These are phyloP conservation scores for Pocillopora verrucosa DNA, from an alignment of 64 coral and sea anemone genomes.

Conservation along the genomic window DNA sequence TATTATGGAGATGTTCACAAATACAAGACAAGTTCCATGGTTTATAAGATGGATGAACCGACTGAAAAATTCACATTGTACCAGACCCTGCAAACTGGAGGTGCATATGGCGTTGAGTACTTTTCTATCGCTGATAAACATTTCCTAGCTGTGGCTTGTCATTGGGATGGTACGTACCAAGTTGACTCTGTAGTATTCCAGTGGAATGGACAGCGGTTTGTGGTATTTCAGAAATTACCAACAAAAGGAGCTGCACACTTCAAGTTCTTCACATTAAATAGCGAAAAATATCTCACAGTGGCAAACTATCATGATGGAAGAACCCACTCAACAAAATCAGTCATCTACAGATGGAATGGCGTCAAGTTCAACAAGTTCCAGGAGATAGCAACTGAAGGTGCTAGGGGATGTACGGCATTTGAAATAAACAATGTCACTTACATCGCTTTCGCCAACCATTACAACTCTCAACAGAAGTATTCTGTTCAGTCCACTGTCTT, in stretches of 20 bases:
- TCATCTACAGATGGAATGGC: background rate
- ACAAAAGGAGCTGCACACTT: background rate
- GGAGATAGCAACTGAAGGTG: constrained; percentile 1
- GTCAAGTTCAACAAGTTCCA: constrained; percentile 4
- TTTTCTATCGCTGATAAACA: constrained; percentile 1
- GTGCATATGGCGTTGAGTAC: background rate
- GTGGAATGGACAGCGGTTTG: constrained; percentile 6
- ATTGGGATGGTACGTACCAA: background rate
- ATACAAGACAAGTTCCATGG: background rate
- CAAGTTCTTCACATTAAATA: background rate
- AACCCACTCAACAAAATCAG: background rate
- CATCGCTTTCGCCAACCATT: constrained; percentile 4
- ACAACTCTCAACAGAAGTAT: background rate
- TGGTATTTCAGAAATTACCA: constrained; percentile 5
- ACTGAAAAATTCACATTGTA: background rate
- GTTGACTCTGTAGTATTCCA: background rate
- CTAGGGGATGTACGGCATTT: background rate
- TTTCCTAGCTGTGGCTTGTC: background rate
- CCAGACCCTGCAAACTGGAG: constrained; percentile 2
- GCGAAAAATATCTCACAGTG: background rate
- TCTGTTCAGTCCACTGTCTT: constrained; percentile 24
- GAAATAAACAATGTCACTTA: constrained; percentile 8
- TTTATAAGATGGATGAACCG: background rate
- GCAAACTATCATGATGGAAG: background rate
- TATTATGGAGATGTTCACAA: background rate